Evolutionary conservation across 2,113 vertebrate species (phyloP).

Genomic region (Hoplias malabaricus): DNA sequence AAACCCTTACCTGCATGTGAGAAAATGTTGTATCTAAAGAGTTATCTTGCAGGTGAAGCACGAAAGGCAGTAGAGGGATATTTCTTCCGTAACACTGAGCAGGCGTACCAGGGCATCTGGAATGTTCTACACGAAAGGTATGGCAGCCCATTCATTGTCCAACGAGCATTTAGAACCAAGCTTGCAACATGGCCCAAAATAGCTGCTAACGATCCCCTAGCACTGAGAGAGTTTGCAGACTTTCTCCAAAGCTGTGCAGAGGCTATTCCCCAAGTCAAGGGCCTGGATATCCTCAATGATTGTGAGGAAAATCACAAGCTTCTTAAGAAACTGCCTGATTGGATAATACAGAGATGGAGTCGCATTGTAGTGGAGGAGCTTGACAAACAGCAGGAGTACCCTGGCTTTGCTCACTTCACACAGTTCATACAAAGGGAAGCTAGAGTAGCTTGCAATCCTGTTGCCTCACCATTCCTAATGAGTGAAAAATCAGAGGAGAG

Average conservation of each 20-base stretch:
- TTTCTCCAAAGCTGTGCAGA: background rate
- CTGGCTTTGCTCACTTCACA: too few species aligned
- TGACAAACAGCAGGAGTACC: too few species aligned
- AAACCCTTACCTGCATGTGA: conserved; percentile 24
- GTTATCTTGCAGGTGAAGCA: conserved; percentile 15
- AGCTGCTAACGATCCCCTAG: background rate
- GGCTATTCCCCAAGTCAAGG: background rate
- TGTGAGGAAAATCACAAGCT: conserved; percentile 41
- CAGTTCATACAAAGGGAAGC: too few species aligned
- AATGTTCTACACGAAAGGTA: background rate
- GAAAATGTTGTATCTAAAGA: background rate
- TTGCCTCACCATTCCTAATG: too few species aligned
- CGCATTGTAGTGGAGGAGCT: conserved; percentile 24
- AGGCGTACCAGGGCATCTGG: conserved; percentile 30
- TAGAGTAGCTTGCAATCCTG: too few species aligned
- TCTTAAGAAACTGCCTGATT: conserved; percentile 40
- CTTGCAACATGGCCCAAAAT: background rate
- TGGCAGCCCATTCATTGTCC: background rate
- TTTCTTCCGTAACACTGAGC: conserved; percentile 31
- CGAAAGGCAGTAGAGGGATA: conserved; percentile 43
- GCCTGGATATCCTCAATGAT: conserved; percentile 22
- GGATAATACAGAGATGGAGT: conserved; percentile 45
- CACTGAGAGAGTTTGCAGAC: background rate
- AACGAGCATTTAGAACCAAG: background rate
- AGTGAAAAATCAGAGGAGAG: too few species aligned